These are phyloP conservation scores for Tragelaphus imberbis DNA, from an alignment of 2,113 vertebrate species.

Conservation along the genomic window DNA sequence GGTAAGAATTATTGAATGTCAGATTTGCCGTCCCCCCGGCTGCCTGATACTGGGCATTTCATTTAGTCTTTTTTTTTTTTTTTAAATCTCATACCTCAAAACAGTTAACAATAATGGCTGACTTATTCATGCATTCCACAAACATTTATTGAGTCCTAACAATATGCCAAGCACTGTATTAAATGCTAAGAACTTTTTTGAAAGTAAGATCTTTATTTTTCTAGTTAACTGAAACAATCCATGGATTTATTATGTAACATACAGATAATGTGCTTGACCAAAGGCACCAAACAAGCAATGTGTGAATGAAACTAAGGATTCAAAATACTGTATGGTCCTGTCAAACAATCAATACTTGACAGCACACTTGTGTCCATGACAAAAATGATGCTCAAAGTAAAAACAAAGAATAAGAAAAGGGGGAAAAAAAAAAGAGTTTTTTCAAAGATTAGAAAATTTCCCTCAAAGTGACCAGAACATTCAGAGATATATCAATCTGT, in stretches of 20 bases:
- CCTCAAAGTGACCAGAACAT: background rate
- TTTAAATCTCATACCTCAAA: background rate
- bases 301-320: conserved; percentile 21
- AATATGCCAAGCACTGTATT: background rate
- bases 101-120: conserved; percentile 34
- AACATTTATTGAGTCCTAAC: conserved; percentile 23
- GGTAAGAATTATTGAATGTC: background rate
- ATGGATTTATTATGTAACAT: background rate
- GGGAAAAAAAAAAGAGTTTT: background rate
- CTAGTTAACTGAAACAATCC: background rate
- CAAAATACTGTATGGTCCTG: background rate
- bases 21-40: background rate
- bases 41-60: background rate
- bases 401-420: background rate
- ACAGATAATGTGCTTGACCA: background rate
- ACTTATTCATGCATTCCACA: conserved; percentile 35
- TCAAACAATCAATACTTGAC: background rate
- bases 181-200: background rate
- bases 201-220: conserved; percentile 4
- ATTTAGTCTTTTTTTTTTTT: background rate
- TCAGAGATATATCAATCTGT: background rate
- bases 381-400: background rate
- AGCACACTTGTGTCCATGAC: background rate
- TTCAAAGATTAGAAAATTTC: conserved; percentile 20
- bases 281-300: background rate